Percentiles rank a stretch among this genome's conserved stretches.
Evolutionary conservation across 2,797 vertebrate species (phyloP).

Genomic region (Amniataba percoides): DNA sequence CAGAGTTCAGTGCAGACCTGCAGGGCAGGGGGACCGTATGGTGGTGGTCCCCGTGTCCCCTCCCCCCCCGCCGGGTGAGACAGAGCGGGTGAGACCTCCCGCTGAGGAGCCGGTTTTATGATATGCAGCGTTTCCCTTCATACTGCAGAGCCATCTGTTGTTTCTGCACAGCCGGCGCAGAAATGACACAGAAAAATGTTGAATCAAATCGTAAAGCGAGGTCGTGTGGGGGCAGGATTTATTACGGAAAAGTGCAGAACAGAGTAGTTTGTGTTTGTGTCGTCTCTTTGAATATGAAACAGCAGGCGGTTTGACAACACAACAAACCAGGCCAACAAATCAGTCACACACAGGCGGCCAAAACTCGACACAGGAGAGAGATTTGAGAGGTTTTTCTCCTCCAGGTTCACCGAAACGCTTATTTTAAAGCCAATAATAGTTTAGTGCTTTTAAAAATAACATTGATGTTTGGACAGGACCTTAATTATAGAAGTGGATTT

Average conservation of each 20-base stretch:
- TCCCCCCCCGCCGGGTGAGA: constrained; percentile 21
- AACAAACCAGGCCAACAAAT: too few relatives aligned
- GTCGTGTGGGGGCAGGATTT: not conserved
- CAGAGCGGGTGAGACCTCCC: constrained; percentile 45
- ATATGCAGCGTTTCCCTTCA: constrained; percentile 11
- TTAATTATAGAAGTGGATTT: too few relatives aligned
- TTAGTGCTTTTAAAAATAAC: not conserved
- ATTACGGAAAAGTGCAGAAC: not conserved
- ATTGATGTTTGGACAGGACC: not conserved
- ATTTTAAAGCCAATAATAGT: too few relatives aligned
- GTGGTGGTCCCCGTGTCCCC: constrained; percentile 31
- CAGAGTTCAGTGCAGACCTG: constrained; percentile 21
- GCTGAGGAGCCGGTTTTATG: constrained; percentile 26
- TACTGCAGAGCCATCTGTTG: constrained; percentile 37
- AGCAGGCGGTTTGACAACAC: too few relatives aligned
- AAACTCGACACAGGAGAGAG: not conserved
- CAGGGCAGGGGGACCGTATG: constrained; percentile 43
- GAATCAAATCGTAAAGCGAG: too few relatives aligned
- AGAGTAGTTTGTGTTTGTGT: too few relatives aligned
- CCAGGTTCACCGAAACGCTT: too few relatives aligned
- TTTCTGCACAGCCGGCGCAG: not conserved
- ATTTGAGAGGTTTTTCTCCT: not conserved
- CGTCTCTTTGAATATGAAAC: too few relatives aligned
- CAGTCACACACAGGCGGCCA: too few relatives aligned
- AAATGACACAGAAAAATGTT: not conserved